Percentiles rank a stretch among this genome's conserved stretches.
phyloP scores from a whole-genome alignment of 2,113 vertebrate genomes.

The Nerophis ophidion region DNA sequence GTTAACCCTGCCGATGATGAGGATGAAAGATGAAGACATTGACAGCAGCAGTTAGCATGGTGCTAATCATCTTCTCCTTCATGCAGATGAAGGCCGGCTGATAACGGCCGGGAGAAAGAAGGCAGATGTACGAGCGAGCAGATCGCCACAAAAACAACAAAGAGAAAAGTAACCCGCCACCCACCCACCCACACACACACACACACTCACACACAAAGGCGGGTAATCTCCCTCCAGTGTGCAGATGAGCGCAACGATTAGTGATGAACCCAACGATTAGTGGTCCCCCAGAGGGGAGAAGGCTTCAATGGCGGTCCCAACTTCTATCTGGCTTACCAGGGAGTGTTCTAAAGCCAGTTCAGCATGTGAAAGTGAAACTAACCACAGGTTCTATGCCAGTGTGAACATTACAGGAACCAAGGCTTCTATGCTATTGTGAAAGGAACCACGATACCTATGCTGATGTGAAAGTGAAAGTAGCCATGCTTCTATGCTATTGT shows the following conservation, averaged over 20 bases:
- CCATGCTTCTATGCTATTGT: too few species aligned
- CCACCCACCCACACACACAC: conserved; percentile 44
- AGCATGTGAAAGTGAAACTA: too few species aligned
- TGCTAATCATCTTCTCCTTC: too few species aligned
- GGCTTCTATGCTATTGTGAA: too few species aligned
- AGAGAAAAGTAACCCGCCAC: conserved; percentile 25
- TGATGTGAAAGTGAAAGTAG: too few species aligned
- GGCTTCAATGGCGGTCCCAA: conserved; percentile 9
- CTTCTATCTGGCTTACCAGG: not conserved
- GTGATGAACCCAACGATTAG: conserved; percentile 38
- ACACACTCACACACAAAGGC: conserved; percentile 49
- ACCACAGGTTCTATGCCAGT: too few species aligned
- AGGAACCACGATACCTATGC: too few species aligned
- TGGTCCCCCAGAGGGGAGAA: conserved; percentile 44
- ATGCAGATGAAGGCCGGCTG: too few species aligned
- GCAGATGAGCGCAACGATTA: conserved; percentile 52
- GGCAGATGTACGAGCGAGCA: conserved; percentile 39
- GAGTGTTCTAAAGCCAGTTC: not conserved
- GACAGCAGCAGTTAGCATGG: too few species aligned
- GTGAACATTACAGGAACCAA: too few species aligned
- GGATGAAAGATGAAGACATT: too few species aligned
- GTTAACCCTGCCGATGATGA: conserved; percentile 53
- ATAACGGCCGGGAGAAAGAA: conserved; percentile 32
- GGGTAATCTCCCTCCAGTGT: conserved; percentile 60
- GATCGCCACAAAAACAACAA: conserved; percentile 51